Evolutionary conservation across 2,797 vertebrate genomes (phyloP).

Genomic region (Notolepis coatsorum): DNA sequence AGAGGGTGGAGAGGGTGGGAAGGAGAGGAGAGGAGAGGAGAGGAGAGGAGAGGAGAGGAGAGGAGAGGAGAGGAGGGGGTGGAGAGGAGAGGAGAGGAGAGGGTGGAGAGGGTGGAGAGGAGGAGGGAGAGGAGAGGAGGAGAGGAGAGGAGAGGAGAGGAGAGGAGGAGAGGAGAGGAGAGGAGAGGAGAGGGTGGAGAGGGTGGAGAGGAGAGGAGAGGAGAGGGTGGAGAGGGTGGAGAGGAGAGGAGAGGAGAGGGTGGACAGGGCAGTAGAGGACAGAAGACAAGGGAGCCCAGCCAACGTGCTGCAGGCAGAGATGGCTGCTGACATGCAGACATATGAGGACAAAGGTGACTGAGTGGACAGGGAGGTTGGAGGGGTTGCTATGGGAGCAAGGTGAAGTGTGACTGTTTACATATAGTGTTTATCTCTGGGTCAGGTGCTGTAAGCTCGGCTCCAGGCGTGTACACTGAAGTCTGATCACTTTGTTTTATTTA

Average conservation of each 20-base stretch:
- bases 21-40: neutral
- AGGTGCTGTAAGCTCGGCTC: neutral
- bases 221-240: slow-evolving; percentile 6
- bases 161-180: slow-evolving; percentile 22
- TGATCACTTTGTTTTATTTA: neutral
- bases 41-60: neutral
- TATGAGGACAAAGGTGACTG: no score
- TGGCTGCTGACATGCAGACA: no score
- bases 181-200: slow-evolving; percentile 3
- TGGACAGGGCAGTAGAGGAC: slow-evolving; percentile 4
- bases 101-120: slow-evolving; percentile 24
- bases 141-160: neutral
- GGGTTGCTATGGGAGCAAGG: no score
- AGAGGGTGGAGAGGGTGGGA: neutral
- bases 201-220: neutral
- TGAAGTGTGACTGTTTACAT: no score
- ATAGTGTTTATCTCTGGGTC: neutral
- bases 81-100: slow-evolving; percentile 14
- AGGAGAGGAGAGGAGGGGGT: neutral
- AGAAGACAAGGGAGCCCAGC: neutral
- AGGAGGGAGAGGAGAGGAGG: neutral
- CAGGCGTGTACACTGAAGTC: neutral
- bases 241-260: slow-evolving; percentile 11
- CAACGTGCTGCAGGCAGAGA: no score
- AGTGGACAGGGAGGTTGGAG: no score